Evolutionary conservation across 1,140 invertebrate species (phyloP), one percentile per base, ranked within the genome.

Genomic region (Drosophila parvula): DNA sequence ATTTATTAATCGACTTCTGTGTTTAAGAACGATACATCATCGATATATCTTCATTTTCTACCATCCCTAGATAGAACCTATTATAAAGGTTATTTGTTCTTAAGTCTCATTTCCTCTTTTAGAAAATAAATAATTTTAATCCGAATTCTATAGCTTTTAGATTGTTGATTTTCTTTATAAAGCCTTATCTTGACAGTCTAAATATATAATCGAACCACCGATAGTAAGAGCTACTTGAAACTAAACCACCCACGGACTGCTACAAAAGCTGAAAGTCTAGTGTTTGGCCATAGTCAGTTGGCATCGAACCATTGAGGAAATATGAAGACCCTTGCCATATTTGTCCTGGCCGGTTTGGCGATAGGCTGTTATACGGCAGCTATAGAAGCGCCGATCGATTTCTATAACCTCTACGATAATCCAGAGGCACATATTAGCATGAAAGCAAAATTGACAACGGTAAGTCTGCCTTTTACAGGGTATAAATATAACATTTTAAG

Each of bases 351-450:
- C n/a, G 16, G 18, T 18, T 22, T 53, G 12, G 18, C 32, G 14
- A 38, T 45, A n/a, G 63, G 28, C 1, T 10, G 18, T 11, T 30
- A 58, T 10, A 16, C 68, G 0, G 73, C 65, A 6, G 63, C 77
- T 10, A 2, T 83, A 2, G 74, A 74, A 14, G 34, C 16, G 4
- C 40, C 65, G 0, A 74, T 88, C 5, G 84, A 88, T 12, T 88
- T 88, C n/a, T 88, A 74, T 43, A 60, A 83, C 9, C 61, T 83
- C 0, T 88, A 70, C 14, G 67, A 80, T 56, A 65, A 88, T 63
- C 83, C 83, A 1, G 83, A 88, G 7, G 84, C 79, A 5, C 80
- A 67, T 16, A n/a, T 83, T 4, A 57, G 58, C 27, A 3, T 80
- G 2, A 83, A 61, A 38, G 38, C 18, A 0, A 63, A 68, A 11